Base-by-base conservation (phyloP, 2,113 vertebrate species). In the Channa maculata region DNA sequence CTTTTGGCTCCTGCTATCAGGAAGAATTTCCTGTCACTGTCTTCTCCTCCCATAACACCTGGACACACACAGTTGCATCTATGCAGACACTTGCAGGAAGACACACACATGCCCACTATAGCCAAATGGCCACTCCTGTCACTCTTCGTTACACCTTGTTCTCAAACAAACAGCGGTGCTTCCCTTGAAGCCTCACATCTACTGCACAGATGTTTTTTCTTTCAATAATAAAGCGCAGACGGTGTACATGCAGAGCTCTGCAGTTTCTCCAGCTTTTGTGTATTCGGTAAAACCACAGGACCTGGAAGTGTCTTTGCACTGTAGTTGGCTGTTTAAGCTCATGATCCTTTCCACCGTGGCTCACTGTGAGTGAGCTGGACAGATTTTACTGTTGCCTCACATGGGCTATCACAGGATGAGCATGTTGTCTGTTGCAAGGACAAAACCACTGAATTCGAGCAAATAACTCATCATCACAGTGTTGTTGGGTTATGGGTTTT, bases 101-200 rank as follows among this genome's bases (percentile, higher is more conserved):
- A 24, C 24, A 24, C 53, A 50, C 75, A 43, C 66, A 69, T 63
- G 61, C 64, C 62, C 69, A 58, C 24, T 12, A 33, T 14, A 34
- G 64, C 86, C 92, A 92, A 91, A 93, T 92, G 91, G 88, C 72
- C 41, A 3, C 38, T 74, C 9, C 48, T 44, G 77, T 86, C 83
- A 79, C 80, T 77, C 79, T 77, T 77, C 71, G 69, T 80, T 86
- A 34, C 62, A 84, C 75, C 78, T 82, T 80, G 67, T 73, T 83
- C 79, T 79, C 59, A 71, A 66, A 69, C 76, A 58, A 65, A 38
- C 67, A 65, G 36, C 80, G 49, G 72, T 34, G 49, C 75, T 39
- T 49, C 57, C 64, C 54, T 43, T 59, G 15, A 74, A 53, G 71
- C 62, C 61, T 65, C 36, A 58, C 62, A 73, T 77, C 54, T 34